phyloP scores from a whole-genome alignment of 1,140 invertebrate genomes.

The Papilio machaon region DNA sequence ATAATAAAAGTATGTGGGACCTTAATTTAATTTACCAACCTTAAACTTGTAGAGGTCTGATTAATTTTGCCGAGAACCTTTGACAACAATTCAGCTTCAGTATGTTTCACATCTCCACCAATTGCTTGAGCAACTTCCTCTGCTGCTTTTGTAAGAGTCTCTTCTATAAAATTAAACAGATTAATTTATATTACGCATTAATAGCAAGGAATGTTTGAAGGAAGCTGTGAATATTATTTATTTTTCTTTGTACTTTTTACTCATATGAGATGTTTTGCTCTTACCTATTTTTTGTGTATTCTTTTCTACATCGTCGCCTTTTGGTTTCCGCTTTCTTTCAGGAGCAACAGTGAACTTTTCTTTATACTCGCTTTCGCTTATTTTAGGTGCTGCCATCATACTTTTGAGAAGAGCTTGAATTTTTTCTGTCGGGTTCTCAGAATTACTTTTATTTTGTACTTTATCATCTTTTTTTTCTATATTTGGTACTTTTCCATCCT shows the following conservation, averaged over 20 bases:
- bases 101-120: slow-evolving; percentile 86
- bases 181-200: too few relatives aligned
- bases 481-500: slow-evolving; percentile 56
- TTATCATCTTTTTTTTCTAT: slow-evolving; percentile 45
- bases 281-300: slow-evolving; percentile 73
- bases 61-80: slow-evolving; percentile 84
- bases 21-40: slow-evolving; percentile 51
- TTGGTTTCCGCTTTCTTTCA: slow-evolving; percentile 57
- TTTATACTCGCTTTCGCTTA: slow-evolving; percentile 65
- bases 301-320: slow-evolving; percentile 58
- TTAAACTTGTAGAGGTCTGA: slow-evolving; percentile 66
- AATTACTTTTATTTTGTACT: slow-evolving; percentile 49
- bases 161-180: slow-evolving; percentile 54
- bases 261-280: background rate
- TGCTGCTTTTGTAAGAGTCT: slow-evolving; percentile 83
- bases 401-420: slow-evolving; percentile 74
- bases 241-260: background rate
- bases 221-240: background rate
- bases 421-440: slow-evolving; percentile 67
- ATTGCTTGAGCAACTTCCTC: slow-evolving; percentile 86
- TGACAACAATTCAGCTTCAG: slow-evolving; percentile 88
- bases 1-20: too few relatives aligned
- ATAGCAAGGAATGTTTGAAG: too few relatives aligned
- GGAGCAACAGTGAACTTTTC: slow-evolving; percentile 70
- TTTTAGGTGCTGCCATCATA: slow-evolving; percentile 74